Conservation (phyloP, 2,888 invertebrate species). For the Escarpia spicata region DNA sequence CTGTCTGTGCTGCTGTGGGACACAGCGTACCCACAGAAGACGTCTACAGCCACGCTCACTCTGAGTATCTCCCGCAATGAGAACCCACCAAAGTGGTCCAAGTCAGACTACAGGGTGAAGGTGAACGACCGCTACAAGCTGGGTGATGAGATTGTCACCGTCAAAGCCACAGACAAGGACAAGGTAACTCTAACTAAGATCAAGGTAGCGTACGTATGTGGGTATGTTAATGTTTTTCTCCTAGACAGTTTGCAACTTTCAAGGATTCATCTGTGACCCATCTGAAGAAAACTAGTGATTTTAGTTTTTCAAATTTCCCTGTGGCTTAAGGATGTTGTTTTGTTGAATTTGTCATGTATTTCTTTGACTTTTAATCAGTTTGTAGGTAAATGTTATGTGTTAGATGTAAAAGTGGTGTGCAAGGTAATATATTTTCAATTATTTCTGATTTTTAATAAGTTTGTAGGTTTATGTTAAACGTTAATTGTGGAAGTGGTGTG, state of each 20-base stretch:
- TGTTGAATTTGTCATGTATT: background rate
- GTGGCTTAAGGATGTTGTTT: background rate
- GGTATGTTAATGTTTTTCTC: too few relatives aligned
- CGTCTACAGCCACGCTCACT: conserved; percentile 40
- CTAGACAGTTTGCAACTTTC: too few relatives aligned
- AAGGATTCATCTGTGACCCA: too few relatives aligned
- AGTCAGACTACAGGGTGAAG: conserved; percentile 37
- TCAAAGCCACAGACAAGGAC: conserved; percentile 41
- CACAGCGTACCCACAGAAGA: conserved; percentile 39
- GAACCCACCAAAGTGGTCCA: conserved; percentile 37
- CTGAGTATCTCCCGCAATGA: conserved; percentile 40
- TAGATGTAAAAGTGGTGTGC: too few relatives aligned
- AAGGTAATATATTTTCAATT: too few relatives aligned
- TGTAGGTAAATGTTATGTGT: background rate
- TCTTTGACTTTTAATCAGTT: background rate
- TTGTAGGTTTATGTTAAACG: background rate
- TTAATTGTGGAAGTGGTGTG: background rate
- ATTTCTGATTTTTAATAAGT: background rate
- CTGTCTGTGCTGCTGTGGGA: conserved; percentile 35
- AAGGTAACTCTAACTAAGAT: conserved; percentile 22
- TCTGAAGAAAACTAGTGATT: background rate
- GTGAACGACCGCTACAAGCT: conserved; percentile 47
- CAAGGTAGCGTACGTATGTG: background rate
- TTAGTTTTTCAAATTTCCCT: background rate
- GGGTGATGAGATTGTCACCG: conserved; percentile 36